These are phyloP conservation scores for Bos taurus DNA, from an alignment of 2,113 vertebrate species.

Conservation along the genomic window DNA sequence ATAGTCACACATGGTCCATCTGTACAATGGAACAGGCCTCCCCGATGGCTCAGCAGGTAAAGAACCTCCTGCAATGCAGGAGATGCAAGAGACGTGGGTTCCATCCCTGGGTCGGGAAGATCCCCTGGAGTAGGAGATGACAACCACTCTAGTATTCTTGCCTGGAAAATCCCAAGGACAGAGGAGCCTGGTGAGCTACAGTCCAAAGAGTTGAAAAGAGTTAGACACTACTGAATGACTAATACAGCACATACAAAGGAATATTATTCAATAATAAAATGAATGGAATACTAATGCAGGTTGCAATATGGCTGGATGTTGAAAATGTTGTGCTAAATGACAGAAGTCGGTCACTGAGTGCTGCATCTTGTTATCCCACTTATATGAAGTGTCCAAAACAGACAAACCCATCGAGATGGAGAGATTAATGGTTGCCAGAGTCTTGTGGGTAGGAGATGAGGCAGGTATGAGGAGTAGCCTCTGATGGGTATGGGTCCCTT, in stretches of 20 bases:
- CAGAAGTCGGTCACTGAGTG: neutral
- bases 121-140: neutral
- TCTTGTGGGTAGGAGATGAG: neutral
- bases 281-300: neutral
- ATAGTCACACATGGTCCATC: neutral
- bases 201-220: neutral
- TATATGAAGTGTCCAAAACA: neutral
- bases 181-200: neutral
- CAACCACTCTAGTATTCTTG: neutral
- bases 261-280: neutral
- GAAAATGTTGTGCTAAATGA: neutral
- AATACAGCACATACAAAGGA: neutral
- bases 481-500: neutral
- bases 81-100: neutral
- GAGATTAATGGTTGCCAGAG: neutral
- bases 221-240: neutral
- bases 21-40: neutral
- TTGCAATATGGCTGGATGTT: neutral
- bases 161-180: neutral
- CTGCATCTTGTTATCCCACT: neutral
- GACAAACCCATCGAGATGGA: neutral
- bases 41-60: neutral
- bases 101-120: neutral
- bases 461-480: neutral
- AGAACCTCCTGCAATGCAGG: neutral